Evolutionary conservation across 2,113 vertebrate species (phyloP).

Genomic region (Coreoperca whiteheadi): DNA sequence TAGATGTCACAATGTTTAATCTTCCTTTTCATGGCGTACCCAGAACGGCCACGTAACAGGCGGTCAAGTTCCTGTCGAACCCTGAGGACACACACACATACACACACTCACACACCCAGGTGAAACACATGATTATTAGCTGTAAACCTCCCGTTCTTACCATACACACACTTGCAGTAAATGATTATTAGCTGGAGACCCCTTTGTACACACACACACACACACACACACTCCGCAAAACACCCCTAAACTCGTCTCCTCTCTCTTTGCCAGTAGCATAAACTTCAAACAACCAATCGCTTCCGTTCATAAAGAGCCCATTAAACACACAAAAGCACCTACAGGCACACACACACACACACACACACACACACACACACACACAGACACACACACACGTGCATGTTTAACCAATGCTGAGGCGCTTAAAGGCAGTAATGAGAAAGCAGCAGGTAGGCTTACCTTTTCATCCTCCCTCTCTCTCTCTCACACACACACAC

Average conservation of each 20-base stretch:
- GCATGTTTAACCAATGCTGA: slow-evolving; percentile 49
- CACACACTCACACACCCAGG: slow-evolving; percentile 13
- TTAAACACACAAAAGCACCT: slow-evolving; percentile 46
- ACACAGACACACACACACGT: background rate
- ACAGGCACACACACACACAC: slow-evolving; percentile 11
- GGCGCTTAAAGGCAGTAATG: slow-evolving; percentile 69
- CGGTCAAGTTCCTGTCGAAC: slow-evolving; percentile 31
- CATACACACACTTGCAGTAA: slow-evolving; percentile 45
- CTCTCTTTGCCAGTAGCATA: slow-evolving; percentile 64
- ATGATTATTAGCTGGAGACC: slow-evolving; percentile 45
- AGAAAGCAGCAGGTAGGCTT: slow-evolving; percentile 73
- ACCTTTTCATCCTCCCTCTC: slow-evolving; percentile 59
- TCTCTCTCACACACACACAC: slow-evolving; percentile 2
- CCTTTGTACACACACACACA: slow-evolving; percentile 7
- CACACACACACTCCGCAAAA: slow-evolving; percentile 22
- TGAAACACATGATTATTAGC: slow-evolving; percentile 51
- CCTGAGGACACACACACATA: slow-evolving; percentile 4
- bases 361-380: slow-evolving; percentile 38
- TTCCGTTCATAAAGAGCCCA: slow-evolving; percentile 72
- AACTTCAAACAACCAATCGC: slow-evolving; percentile 75
- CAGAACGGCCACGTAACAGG: background rate
- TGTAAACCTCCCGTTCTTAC: slow-evolving; percentile 41
- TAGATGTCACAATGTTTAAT: background rate
- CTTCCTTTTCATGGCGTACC: background rate
- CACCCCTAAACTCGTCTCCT: slow-evolving; percentile 11